A percentile compares a stretch with the other conserved stretches of the same genome.
These are phyloP conservation scores for Pangasius sanitwongsei DNA, from an alignment of 2,797 vertebrate genomes.

Conservation along the genomic window DNA sequence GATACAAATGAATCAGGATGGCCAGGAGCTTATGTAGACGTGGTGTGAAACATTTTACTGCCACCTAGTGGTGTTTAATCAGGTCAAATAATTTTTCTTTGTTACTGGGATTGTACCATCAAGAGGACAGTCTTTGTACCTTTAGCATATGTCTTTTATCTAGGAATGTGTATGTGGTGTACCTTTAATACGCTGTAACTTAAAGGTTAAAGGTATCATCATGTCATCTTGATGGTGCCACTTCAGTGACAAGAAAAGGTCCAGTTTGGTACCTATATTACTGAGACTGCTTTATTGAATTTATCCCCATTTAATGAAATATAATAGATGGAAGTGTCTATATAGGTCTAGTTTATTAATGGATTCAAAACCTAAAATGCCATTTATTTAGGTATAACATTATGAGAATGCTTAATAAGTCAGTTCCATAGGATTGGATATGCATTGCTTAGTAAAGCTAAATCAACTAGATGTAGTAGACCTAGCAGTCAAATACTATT, in stretches of 20 bases:
- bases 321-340: neutral
- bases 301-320: neutral
- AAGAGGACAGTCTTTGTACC: neutral
- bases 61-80: neutral
- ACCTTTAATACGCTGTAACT: neutral
- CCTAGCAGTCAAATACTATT: neutral
- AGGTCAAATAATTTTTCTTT: neutral
- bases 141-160: neutral
- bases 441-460: slow-evolving; percentile 7
- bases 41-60: neutral
- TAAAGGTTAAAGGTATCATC: neutral
- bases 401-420: neutral
- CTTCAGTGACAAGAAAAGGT: neutral
- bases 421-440: neutral
- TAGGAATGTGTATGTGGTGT: neutral
- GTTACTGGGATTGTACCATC: neutral
- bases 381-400: neutral
- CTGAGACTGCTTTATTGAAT: neutral
- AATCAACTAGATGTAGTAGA: neutral
- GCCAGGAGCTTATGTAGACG: neutral
- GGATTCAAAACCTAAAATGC: neutral
- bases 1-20: too few relatives aligned
- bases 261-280: neutral
- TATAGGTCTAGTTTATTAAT: neutral
- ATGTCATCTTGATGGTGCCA: neutral